Conservation (phyloP, 1,140 invertebrate genomes). For the Macrobrachium nipponense region DNA sequence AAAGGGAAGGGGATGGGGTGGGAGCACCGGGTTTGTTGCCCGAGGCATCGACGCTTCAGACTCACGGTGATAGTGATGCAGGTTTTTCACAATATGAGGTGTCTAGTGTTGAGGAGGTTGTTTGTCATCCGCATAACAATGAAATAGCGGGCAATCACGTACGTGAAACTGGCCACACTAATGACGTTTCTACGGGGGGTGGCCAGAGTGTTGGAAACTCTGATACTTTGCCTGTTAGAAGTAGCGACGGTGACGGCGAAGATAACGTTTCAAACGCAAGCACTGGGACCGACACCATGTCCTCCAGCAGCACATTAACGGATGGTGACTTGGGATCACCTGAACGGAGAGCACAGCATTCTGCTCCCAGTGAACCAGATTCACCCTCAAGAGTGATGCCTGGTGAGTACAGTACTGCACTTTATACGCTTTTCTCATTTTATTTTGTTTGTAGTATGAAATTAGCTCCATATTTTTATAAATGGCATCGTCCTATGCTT, state of each 20-base stretch:
- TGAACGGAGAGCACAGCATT: constrained; percentile 24
- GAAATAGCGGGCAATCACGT: background rate
- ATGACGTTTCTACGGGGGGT: background rate
- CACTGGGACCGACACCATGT: constrained; percentile 47
- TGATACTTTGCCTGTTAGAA: background rate
- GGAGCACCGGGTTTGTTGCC: background rate
- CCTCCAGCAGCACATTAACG: constrained; percentile 52
- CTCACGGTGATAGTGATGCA: background rate
- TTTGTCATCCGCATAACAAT: constrained; percentile 39
- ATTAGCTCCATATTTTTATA: no score
- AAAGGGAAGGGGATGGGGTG: no score
- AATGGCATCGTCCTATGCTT: no score
- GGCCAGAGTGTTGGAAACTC: background rate
- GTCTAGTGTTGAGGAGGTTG: constrained; percentile 33
- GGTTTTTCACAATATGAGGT: constrained; percentile 6
- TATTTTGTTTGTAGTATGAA: no score
- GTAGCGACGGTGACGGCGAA: background rate
- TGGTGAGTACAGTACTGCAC: constrained; percentile 23
- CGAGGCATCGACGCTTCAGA: background rate
- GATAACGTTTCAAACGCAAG: constrained; percentile 43
- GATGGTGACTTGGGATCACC: constrained; percentile 48
- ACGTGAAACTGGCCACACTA: background rate
- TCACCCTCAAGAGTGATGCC: constrained; percentile 50
- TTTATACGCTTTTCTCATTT: background rate
- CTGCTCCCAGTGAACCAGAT: constrained; percentile 10